Percentiles rank a stretch among this genome's conserved stretches.
These are phyloP conservation scores for Pollenia angustigena DNA, from an alignment of 2,888 invertebrate species.

Conservation along the genomic window DNA sequence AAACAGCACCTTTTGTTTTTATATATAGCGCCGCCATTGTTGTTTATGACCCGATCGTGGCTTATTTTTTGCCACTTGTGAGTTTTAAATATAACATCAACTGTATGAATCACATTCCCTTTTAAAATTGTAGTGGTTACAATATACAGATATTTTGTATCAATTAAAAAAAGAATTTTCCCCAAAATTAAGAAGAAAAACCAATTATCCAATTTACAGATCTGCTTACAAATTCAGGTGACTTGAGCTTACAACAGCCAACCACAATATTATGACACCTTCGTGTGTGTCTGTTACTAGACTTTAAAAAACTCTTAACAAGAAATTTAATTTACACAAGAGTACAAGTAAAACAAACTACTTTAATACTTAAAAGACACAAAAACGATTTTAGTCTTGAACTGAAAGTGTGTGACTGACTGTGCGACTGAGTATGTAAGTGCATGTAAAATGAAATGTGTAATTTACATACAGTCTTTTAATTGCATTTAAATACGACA, in stretches of 20 bases:
- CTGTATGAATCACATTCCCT: too few relatives aligned
- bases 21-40: too few relatives aligned
- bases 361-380: not conserved
- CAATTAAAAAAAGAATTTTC: constrained; percentile 8
- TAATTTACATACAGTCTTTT: constrained; percentile 73
- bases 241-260: not conserved
- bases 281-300: not conserved
- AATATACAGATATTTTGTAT: too few relatives aligned
- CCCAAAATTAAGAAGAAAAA: not conserved
- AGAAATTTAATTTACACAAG: constrained; percentile 10
- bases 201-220: constrained; percentile 26
- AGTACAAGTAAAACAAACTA: too few relatives aligned
- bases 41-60: too few relatives aligned
- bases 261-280: constrained; percentile 37
- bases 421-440: not conserved
- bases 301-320: not conserved
- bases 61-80: too few relatives aligned
- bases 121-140: too few relatives aligned
- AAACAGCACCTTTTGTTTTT: too few relatives aligned
- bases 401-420: not conserved
- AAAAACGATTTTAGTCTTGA: not conserved
- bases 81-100: too few relatives aligned
- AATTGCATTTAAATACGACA: constrained; percentile 84
- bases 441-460: constrained; percentile 35
- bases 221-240: not conserved